phyloP scores from a whole-genome alignment of 2,888 invertebrate genomes.

The Pristionchus arcanus region DNA sequence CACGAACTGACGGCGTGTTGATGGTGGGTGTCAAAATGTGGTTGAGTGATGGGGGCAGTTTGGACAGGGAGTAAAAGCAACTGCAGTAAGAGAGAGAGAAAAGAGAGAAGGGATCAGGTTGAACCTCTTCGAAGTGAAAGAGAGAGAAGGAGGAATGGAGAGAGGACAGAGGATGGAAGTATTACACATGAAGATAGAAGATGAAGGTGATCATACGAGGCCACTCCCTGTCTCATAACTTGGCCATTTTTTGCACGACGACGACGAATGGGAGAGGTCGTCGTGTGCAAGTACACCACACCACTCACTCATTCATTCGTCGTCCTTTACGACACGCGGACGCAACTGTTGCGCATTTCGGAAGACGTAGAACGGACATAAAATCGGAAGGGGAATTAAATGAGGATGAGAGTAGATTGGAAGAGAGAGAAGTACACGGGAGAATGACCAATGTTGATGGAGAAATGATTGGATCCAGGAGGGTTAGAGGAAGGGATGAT shows the following conservation, averaged over 20 bases:
- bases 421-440: slow-evolving; percentile 22
- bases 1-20: slow-evolving; percentile 21
- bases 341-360: slow-evolving; percentile 51
- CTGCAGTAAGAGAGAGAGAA: slow-evolving; percentile 32
- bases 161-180: slow-evolving; percentile 19
- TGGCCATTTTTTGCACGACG: not conserved
- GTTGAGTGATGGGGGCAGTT: slow-evolving; percentile 43
- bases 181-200: slow-evolving; percentile 21
- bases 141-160: slow-evolving; percentile 30
- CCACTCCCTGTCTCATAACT: slow-evolving; percentile 19
- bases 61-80: slow-evolving; percentile 41
- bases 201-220: slow-evolving; percentile 8
- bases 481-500: not conserved
- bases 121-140: slow-evolving; percentile 25
- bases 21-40: slow-evolving; percentile 39
- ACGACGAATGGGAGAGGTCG: slow-evolving; percentile 9
- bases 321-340: slow-evolving; percentile 35
- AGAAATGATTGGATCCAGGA: slow-evolving; percentile 39
- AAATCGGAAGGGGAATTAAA: slow-evolving; percentile 27
- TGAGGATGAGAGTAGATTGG: slow-evolving; percentile 43
- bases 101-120: not conserved
- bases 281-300: slow-evolving; percentile 16
- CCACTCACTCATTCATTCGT: not conserved
- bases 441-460: slow-evolving; percentile 44
- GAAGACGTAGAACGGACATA: slow-evolving; percentile 41